phyloP scores from a whole-genome alignment of 2,797 vertebrate species.

The Acanthiza pusilla region DNA sequence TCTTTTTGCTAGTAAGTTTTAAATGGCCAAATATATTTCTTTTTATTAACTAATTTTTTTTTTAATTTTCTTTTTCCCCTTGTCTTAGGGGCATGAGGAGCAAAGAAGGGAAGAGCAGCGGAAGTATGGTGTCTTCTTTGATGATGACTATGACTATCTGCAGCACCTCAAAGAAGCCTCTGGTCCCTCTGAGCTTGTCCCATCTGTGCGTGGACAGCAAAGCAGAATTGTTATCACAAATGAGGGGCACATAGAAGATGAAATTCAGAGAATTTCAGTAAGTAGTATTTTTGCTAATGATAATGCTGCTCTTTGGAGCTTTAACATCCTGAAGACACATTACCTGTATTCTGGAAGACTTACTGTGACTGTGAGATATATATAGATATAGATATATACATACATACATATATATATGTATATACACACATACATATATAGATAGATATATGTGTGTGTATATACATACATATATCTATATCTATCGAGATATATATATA shows the following conservation, averaged over 20 bases:
- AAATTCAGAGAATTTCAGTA: constrained; percentile 71
- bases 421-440: too few relatives aligned
- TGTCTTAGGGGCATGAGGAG: constrained; percentile 77
- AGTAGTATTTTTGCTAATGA: constrained; percentile 26
- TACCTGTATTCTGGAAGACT: neutral
- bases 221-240: constrained; percentile 18
- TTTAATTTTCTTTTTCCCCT: neutral
- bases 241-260: constrained; percentile 62
- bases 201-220: constrained; percentile 20
- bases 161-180: constrained; percentile 90
- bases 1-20: neutral
- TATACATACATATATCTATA: too few relatives aligned
- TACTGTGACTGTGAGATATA: neutral
- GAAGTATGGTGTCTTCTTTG: constrained; percentile 91
- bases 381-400: accelerated
- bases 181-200: constrained; percentile 79
- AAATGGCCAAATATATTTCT: neutral
- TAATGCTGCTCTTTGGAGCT: neutral
- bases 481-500: accelerated
- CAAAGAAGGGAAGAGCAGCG: constrained; percentile 84
- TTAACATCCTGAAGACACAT: neutral
- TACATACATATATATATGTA: too few relatives aligned
- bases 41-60: neutral
- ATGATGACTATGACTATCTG: constrained; percentile 94
- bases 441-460: too few relatives aligned